Conservation (phyloP, 2,888 invertebrate genomes). For the Arctia plantaginis region DNA sequence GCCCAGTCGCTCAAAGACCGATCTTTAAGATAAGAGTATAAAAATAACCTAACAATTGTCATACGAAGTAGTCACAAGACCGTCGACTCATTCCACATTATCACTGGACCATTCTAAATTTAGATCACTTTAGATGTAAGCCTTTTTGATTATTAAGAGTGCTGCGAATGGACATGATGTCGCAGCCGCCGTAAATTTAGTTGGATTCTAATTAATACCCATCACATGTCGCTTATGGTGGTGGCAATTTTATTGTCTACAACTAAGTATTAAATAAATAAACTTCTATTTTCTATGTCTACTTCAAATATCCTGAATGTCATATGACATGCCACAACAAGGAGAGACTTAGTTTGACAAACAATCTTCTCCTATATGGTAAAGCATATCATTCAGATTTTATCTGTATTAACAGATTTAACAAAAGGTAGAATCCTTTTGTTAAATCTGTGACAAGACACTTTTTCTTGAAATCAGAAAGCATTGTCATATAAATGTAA, state of each 20-base stretch:
- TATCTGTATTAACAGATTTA: too few species aligned
- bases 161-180: slow-evolving; percentile 61
- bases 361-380: too few species aligned
- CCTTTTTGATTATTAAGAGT: slow-evolving; percentile 67
- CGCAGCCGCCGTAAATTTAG: slow-evolving; percentile 68
- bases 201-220: slow-evolving; percentile 64
- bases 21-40: slow-evolving; percentile 60
- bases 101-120: slow-evolving; percentile 73
- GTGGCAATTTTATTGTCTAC: slow-evolving; percentile 35
- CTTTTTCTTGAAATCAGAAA: too few species aligned
- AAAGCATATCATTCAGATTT: too few species aligned
- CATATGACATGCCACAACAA: slow-evolving; percentile 25
- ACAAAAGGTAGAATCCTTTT: too few species aligned
- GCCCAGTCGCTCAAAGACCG: slow-evolving; percentile 22
- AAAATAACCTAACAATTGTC: slow-evolving; percentile 75
- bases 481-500: too few species aligned
- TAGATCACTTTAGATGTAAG: slow-evolving; percentile 76
- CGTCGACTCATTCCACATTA: slow-evolving; percentile 68
- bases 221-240: slow-evolving; percentile 59
- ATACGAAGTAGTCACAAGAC: slow-evolving; percentile 70
- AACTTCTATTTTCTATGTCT: slow-evolving; percentile 37
- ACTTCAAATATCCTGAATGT: slow-evolving; percentile 37
- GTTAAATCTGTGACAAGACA: too few species aligned
- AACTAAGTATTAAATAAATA: too few species aligned
- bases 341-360: too few species aligned